A percentile compares a stretch with the other conserved stretches of the same genome.
phyloP scores from a whole-genome alignment of 2,888 invertebrate species.

The Hydropsyche betteni region DNA sequence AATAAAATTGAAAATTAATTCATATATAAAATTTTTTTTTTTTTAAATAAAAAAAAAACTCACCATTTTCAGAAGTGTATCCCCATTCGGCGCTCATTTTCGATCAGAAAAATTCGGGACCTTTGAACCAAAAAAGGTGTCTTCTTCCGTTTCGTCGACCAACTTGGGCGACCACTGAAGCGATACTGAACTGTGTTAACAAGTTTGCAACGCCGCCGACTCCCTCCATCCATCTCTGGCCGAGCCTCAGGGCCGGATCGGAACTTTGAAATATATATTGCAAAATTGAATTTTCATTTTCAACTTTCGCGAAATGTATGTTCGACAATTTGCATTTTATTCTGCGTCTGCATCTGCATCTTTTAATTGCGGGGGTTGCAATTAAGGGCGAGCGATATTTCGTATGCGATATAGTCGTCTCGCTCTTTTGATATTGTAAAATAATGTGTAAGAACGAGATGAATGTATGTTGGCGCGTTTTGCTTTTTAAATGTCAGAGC shows the following conservation, averaged over 20 bases:
- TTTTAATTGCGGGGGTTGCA: no score
- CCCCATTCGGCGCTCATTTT: slow-evolving; percentile 68
- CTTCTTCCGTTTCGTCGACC: slow-evolving; percentile 3
- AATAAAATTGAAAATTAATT: not conserved
- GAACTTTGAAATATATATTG: not conserved
- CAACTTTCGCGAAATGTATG: no score
- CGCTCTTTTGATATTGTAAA: not conserved
- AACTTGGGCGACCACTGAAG: slow-evolving; percentile 7
- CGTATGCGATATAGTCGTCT: not conserved
- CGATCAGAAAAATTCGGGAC: slow-evolving; percentile 49
- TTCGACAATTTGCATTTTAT: no score
- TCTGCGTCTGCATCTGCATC: no score
- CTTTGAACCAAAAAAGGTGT: not conserved
- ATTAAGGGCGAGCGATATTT: no score
- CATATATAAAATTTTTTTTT: not conserved
- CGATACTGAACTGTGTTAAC: slow-evolving; percentile 24
- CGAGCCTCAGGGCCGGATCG: slow-evolving; percentile 1
- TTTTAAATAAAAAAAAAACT: slow-evolving; percentile 57
- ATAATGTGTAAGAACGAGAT: not conserved
- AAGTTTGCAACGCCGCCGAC: slow-evolving; percentile 1
- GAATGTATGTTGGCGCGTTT: not conserved
- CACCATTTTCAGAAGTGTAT: slow-evolving; percentile 70
- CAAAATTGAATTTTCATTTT: no score
- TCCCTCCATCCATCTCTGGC: slow-evolving; percentile 32
- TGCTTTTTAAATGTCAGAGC: not conserved